Evolutionary conservation across 2,888 invertebrate genomes (phyloP).

Genomic region (Gymnocheta viridis): DNA sequence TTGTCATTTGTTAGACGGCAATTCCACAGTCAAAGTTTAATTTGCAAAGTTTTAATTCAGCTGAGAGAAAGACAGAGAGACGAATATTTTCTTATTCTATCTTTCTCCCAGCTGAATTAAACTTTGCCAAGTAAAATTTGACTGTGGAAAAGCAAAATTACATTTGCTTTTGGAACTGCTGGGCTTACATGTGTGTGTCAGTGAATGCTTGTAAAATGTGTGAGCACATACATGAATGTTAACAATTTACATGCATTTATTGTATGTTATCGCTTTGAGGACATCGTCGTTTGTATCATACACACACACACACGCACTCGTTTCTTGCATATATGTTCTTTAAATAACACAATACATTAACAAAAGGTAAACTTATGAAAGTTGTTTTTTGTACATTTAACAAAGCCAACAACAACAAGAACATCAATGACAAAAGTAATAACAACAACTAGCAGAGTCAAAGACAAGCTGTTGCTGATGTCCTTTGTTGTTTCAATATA

Average conservation of each 20-base stretch:
- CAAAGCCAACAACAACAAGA: neutral
- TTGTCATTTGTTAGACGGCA: too few relatives aligned
- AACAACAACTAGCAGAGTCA: slow-evolving; percentile 25
- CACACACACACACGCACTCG: slow-evolving; percentile 6
- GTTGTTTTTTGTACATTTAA: slow-evolving; percentile 37
- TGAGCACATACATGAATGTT: slow-evolving; percentile 69
- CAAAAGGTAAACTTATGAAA: slow-evolving; percentile 63
- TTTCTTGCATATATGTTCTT: neutral
- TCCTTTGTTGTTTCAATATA: slow-evolving; percentile 62
- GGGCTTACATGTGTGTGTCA: neutral
- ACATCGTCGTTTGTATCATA: slow-evolving; percentile 35
- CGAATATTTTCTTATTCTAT: too few relatives aligned
- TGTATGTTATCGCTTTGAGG: slow-evolving; percentile 80
- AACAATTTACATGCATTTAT: slow-evolving; percentile 81
- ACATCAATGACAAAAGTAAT: slow-evolving; percentile 6
- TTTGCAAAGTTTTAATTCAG: too few relatives aligned
- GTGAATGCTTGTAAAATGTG: neutral
- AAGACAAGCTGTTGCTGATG: slow-evolving; percentile 61
- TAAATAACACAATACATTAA: slow-evolving; percentile 21
- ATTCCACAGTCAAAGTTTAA: too few relatives aligned
- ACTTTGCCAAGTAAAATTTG: too few relatives aligned
- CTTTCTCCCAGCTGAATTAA: too few relatives aligned
- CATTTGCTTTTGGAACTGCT: neutral
- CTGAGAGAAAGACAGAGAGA: too few relatives aligned
- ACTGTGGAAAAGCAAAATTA: too few relatives aligned